Percentiles rank a stretch among this genome's conserved stretches.
Conservation (phyloP, 92 coral and sea anemone genomes). For the Micromussa lordhowensis region DNA sequence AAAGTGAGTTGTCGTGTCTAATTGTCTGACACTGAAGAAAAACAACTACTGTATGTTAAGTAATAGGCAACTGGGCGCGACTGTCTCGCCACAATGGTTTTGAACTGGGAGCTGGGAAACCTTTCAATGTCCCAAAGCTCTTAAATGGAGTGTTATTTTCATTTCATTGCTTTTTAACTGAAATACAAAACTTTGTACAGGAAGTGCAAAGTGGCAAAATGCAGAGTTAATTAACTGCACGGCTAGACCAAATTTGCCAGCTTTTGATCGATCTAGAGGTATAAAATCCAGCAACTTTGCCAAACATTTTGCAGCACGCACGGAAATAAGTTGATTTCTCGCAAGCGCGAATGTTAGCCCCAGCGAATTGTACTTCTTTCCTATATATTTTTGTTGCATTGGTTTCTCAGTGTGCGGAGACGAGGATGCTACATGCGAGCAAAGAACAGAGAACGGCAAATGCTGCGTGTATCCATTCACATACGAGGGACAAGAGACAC, state of each 20-base stretch:
- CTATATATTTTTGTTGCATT: too few species aligned
- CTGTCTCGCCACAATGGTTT: background rate
- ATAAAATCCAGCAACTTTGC: too few species aligned
- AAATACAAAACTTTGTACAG: background rate
- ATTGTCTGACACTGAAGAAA: background rate
- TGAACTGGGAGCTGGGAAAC: background rate
- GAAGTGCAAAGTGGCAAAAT: background rate
- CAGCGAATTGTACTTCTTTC: too few species aligned
- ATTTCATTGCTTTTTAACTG: too few species aligned
- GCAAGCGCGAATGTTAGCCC: background rate
- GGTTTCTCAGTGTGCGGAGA: slow-evolving; percentile 13
- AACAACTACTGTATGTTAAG: too few species aligned
- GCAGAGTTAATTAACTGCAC: background rate
- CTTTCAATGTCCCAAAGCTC: background rate
- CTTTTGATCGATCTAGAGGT: too few species aligned
- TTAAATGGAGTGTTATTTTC: background rate
- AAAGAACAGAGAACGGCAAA: slow-evolving; percentile 21
- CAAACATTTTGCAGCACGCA: background rate
- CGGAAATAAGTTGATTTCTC: background rate
- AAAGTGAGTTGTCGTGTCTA: background rate
- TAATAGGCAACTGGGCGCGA: too few species aligned
- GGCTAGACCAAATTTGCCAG: too few species aligned
- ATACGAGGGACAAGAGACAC: slow-evolving; percentile 15
- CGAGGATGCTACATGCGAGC: slow-evolving; percentile 4
- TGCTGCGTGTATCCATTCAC: slow-evolving; percentile 49